Conservation (phyloP, 2,888 invertebrate genomes). For the Hedya salicella region DNA sequence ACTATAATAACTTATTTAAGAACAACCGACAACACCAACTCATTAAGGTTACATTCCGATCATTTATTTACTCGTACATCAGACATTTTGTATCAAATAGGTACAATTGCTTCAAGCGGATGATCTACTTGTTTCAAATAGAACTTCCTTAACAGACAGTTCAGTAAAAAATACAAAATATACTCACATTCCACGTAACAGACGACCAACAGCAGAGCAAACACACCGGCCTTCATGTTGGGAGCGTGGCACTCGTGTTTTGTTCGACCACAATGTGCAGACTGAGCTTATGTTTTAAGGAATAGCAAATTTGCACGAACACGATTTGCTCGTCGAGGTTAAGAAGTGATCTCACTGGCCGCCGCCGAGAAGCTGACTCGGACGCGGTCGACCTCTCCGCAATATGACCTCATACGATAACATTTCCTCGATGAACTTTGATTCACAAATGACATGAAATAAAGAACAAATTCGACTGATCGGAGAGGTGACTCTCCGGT, state of each 20-base stretch:
- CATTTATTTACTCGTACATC: neutral
- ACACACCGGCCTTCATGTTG: conserved; percentile 65
- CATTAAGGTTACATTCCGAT: no score
- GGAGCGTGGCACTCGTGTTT: conserved; percentile 43
- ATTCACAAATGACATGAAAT: conserved; percentile 1
- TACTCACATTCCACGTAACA: conserved; percentile 73
- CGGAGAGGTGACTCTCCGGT: neutral
- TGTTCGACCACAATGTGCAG: conserved; percentile 19
- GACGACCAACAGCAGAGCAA: conserved; percentile 65
- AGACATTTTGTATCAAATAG: neutral
- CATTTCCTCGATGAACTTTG: neutral
- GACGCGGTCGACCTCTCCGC: conserved; percentile 61
- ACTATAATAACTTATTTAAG: neutral
- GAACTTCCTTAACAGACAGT: neutral
- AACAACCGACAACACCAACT: no score
- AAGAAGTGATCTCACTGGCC: conserved; percentile 38
- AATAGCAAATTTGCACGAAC: conserved; percentile 33
- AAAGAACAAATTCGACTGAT: conserved; percentile 18
- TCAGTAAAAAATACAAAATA: conserved; percentile 26
- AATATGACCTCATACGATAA: conserved; percentile 61
- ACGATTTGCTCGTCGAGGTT: conserved; percentile 36
- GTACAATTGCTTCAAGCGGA: neutral
- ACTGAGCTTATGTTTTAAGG: conserved; percentile 33
- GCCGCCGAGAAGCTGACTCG: conserved; percentile 13
- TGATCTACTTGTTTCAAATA: neutral